Evolutionary conservation across 2,888 invertebrate species (phyloP).

Genomic region (Melanophora roralis): DNA sequence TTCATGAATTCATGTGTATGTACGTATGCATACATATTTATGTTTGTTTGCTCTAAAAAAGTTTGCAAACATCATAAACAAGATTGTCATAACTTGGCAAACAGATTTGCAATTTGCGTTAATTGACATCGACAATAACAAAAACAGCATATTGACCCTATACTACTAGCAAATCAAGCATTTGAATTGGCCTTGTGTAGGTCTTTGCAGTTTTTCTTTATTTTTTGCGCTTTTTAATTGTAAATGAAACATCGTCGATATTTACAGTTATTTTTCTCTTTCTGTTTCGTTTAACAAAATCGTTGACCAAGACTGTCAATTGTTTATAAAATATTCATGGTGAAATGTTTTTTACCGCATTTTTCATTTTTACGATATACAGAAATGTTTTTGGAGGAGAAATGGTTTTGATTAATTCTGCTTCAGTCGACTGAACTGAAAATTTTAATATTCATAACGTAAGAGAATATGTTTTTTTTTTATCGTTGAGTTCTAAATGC

Average conservation of each 20-base stretch:
- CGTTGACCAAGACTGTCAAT: constrained; percentile 27
- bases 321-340: constrained; percentile 30
- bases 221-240: background rate
- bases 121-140: constrained; percentile 8
- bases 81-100: constrained; percentile 40
- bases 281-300: background rate
- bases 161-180: constrained; percentile 40
- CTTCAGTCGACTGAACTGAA: too few species aligned
- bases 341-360: background rate
- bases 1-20: too few species aligned
- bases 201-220: background rate
- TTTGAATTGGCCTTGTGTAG: constrained; percentile 2
- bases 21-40: too few species aligned
- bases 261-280: background rate
- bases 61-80: constrained; percentile 14
- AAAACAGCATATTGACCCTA: constrained; percentile 8
- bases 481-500: too few species aligned
- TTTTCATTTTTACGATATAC: background rate
- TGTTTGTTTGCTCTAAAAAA: background rate
- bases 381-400: background rate
- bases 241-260: constrained; percentile 5
- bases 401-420: background rate
- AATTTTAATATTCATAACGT: too few species aligned
- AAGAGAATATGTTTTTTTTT: too few species aligned
- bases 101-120: constrained; percentile 36